phyloP scores from a whole-genome alignment of 2,888 invertebrate genomes.

The Eurytoma californica region DNA sequence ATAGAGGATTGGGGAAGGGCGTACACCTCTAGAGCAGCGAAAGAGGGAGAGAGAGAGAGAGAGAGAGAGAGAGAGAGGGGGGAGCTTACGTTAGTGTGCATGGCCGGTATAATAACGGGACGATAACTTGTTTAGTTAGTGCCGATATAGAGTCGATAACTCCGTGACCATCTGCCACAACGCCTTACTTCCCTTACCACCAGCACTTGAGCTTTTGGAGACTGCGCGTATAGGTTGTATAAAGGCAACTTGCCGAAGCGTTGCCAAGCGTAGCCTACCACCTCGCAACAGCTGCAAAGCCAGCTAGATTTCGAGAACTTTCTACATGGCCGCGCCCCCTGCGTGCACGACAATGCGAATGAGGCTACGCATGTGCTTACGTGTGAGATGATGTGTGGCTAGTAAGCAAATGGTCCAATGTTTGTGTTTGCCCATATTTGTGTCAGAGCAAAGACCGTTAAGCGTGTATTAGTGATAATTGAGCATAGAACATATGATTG shows the following conservation, averaged over 20 bases:
- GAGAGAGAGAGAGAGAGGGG: not conserved
- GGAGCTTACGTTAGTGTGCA: slow-evolving; percentile 37
- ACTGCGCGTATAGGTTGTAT: slow-evolving; percentile 1
- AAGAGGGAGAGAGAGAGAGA: not conserved
- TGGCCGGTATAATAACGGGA: slow-evolving; percentile 67
- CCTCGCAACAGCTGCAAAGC: slow-evolving; percentile 31
- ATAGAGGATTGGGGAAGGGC: not conserved
- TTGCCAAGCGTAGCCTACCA: not conserved
- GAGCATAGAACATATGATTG: not conserved
- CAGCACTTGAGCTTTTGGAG: slow-evolving; percentile 9
- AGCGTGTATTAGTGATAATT: slow-evolving; percentile 23
- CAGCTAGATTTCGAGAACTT: slow-evolving; percentile 23
- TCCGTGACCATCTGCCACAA: slow-evolving; percentile 67
- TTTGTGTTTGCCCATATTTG: slow-evolving; percentile 30
- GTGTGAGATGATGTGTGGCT: not conserved
- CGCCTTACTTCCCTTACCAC: slow-evolving; percentile 38
- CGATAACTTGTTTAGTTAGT: slow-evolving; percentile 70
- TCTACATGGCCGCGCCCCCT: not conserved
- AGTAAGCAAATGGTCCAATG: slow-evolving; percentile 16
- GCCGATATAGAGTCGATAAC: slow-evolving; percentile 70
- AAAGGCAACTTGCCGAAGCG: not conserved
- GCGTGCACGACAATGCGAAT: not conserved
- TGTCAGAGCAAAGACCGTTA: not conserved
- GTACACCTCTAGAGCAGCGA: not conserved
- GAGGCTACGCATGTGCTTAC: not conserved